phyloP scores from a whole-genome alignment of 2,113 vertebrate genomes.

The Myrmecobius fasciatus region DNA sequence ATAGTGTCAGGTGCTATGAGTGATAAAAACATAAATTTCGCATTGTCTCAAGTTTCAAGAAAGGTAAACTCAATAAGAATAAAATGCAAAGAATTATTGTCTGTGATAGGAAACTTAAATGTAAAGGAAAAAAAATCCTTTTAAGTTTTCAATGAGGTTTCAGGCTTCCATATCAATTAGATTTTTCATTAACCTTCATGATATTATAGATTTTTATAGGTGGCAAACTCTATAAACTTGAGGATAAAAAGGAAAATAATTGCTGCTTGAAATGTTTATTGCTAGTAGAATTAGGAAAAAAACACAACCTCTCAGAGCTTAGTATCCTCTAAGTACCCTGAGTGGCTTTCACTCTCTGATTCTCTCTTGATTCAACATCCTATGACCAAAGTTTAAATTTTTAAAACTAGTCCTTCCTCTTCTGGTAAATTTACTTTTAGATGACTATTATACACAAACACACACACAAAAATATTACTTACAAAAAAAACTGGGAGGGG shows the following conservation, averaged over 20 bases:
- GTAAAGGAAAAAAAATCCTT: neutral
- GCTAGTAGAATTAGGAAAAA: neutral
- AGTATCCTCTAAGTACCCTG: neutral
- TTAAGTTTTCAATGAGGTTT: neutral
- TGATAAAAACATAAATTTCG: neutral
- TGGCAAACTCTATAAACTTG: neutral
- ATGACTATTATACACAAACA: neutral
- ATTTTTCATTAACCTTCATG: neutral
- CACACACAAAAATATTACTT: neutral
- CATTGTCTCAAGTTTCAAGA: neutral
- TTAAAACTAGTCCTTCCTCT: neutral
- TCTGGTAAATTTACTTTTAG: neutral
- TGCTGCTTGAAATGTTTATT: neutral
- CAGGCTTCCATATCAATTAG: neutral
- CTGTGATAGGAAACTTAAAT: neutral
- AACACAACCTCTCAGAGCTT: neutral
- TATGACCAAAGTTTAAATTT: neutral
- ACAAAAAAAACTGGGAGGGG: neutral
- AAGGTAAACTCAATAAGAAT: neutral
- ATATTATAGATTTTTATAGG: neutral
- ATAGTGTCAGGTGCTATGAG: neutral
- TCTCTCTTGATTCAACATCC: neutral
- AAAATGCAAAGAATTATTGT: neutral
- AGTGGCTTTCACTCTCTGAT: neutral
- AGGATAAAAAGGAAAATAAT: neutral